Conservation (phyloP, 2,797 vertebrate species). For the Pygocentrus nattereri region DNA sequence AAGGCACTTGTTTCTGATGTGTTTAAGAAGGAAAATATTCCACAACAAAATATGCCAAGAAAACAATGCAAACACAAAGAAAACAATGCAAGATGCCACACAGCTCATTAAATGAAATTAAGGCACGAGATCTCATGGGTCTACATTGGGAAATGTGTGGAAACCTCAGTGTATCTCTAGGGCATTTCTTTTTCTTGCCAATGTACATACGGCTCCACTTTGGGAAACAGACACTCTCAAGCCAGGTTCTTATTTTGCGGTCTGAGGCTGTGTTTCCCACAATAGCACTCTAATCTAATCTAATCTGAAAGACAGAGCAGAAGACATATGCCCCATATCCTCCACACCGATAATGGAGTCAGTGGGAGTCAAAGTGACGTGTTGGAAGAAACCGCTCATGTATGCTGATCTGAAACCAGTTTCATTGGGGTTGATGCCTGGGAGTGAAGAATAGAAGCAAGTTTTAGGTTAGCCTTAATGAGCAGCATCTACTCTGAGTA, state of each 20-base stretch:
- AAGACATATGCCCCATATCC: not conserved
- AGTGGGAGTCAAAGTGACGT: not conserved
- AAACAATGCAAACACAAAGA: no score
- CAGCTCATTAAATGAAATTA: no score
- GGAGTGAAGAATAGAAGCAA: not conserved
- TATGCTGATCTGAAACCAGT: not conserved
- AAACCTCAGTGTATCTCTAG: no score
- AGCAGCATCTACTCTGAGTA: not conserved
- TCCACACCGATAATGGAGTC: not conserved
- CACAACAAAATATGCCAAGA: no score
- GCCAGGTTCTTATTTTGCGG: not conserved
- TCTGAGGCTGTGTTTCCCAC: not conserved
- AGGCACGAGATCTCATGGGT: no score
- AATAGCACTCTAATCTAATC: constrained; percentile 25
- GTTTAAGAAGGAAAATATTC: no score
- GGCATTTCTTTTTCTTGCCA: no score
- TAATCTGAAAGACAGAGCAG: not conserved
- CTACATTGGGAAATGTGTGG: no score
- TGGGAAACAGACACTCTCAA: not conserved
- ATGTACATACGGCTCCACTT: not conserved
- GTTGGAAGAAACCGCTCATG: not conserved
- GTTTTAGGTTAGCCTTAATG: not conserved
- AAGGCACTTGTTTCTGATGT: no score
- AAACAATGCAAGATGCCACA: no score
- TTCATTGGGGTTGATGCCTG: not conserved